Conservation (phyloP, 2,113 vertebrate species). For the Salminus brasiliensis region DNA sequence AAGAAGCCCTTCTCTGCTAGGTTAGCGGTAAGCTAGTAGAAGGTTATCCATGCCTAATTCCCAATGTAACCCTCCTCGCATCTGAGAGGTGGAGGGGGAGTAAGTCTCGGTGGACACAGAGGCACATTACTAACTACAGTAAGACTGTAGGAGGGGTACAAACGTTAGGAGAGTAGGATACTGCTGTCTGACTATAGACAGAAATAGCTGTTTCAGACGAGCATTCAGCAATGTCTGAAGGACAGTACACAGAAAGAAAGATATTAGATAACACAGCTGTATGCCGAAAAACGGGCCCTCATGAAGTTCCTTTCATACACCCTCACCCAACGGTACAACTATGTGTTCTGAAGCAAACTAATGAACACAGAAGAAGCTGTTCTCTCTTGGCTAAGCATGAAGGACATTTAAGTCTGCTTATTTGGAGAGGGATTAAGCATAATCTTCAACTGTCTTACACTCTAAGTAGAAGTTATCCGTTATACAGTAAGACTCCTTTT, state of each 20-base stretch:
- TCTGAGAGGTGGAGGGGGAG: constrained; percentile 1
- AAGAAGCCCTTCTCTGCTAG: too few relatives aligned
- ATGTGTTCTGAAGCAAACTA: background rate
- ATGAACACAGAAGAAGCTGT: constrained; percentile 9
- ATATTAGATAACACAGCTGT: background rate
- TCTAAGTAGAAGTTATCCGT: background rate
- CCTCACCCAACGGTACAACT: background rate
- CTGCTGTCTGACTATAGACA: background rate
- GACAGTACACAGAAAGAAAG: constrained; percentile 19
- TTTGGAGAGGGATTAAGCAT: background rate
- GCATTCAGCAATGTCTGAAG: constrained; percentile 27
- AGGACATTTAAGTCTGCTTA: background rate
- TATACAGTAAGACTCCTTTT: background rate
- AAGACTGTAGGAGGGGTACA: background rate
- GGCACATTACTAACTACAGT: background rate
- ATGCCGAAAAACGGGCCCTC: background rate
- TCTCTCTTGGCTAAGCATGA: background rate
- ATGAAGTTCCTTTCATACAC: constrained; percentile 8
- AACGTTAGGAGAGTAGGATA: background rate
- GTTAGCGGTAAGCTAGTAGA: too few relatives aligned
- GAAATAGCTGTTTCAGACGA: constrained; percentile 1
- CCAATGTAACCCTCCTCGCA: constrained; percentile 15
- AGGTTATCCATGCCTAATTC: too few relatives aligned
- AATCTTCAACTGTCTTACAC: background rate
- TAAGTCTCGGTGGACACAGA: constrained; percentile 1